phyloP scores from a whole-genome alignment of 2,888 invertebrate genomes.

The Lutraria lutraria region DNA sequence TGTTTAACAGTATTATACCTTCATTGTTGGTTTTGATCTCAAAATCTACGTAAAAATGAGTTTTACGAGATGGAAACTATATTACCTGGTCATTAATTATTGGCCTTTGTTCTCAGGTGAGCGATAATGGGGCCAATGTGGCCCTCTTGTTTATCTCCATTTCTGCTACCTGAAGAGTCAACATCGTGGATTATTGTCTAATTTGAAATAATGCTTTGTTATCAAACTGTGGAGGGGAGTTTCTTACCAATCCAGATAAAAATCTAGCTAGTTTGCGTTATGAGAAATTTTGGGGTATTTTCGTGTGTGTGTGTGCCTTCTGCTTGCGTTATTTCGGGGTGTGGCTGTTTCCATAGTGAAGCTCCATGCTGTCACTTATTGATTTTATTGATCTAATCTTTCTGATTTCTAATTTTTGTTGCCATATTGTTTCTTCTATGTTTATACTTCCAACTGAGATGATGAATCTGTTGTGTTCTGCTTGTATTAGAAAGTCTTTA shows the following conservation, averaged over 20 bases:
- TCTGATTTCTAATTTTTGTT: slow-evolving; percentile 8
- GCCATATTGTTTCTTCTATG: background rate
- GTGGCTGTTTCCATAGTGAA: background rate
- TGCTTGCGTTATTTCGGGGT: background rate
- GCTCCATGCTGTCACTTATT: slow-evolving; percentile 1
- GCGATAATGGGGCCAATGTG: too few species aligned
- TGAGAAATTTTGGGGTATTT: background rate
- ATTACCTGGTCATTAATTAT: too few species aligned
- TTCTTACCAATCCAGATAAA: background rate
- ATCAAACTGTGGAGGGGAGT: background rate
- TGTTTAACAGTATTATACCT: too few species aligned
- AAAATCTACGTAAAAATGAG: too few species aligned
- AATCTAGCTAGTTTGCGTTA: background rate
- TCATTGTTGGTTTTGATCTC: too few species aligned
- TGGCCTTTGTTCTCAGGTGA: too few species aligned
- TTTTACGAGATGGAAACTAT: too few species aligned
- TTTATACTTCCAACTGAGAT: background rate
- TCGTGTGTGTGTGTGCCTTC: background rate
- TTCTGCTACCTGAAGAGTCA: background rate
- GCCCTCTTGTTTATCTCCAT: background rate
- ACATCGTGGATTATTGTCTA: background rate
- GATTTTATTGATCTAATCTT: background rate
- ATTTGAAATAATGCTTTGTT: background rate
- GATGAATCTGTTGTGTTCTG: background rate
- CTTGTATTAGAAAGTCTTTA: too few species aligned